These are phyloP conservation scores for Rambutsinella grinnellia DNA, from an alignment of 2,888 invertebrate genomes.

Conservation along the genomic window DNA sequence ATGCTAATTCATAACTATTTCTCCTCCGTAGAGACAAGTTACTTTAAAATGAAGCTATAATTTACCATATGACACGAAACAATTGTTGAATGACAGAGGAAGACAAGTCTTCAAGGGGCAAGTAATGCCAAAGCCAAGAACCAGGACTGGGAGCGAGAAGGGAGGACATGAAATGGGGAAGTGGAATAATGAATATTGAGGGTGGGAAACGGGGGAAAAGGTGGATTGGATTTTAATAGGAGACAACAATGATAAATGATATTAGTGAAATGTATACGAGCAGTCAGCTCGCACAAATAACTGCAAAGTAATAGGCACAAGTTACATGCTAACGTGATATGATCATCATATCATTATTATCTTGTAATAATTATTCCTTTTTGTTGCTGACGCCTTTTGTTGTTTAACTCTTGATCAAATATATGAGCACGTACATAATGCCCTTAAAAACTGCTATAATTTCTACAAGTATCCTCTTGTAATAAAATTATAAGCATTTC, in stretches of 20 bases:
- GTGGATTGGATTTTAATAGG: conserved; percentile 43
- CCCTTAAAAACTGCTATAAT: background rate
- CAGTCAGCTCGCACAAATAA: background rate
- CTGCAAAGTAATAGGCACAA: background rate
- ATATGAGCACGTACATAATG: background rate
- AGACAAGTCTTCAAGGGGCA: background rate
- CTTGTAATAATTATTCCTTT: background rate
- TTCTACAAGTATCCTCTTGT: background rate
- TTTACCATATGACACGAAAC: background rate
- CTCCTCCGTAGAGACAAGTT: background rate
- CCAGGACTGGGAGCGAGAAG: background rate
- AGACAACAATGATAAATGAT: conserved; percentile 24
- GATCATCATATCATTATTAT: background rate
- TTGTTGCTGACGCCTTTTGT: background rate
- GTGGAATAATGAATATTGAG: conserved; percentile 52
- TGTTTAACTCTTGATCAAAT: background rate
- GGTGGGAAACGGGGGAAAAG: conserved; percentile 53
- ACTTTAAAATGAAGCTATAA: background rate
- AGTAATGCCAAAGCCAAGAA: background rate
- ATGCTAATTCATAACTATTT: background rate
- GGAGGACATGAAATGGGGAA: conserved; percentile 42
- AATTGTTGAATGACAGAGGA: background rate
- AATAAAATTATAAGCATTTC: background rate
- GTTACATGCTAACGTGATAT: conserved; percentile 9
- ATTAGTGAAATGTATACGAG: conserved; percentile 18